Percentiles rank a stretch among this genome's conserved stretches.
phyloP scores from a whole-genome alignment of 2,888 invertebrate genomes.

The Exocentrus adspersus region DNA sequence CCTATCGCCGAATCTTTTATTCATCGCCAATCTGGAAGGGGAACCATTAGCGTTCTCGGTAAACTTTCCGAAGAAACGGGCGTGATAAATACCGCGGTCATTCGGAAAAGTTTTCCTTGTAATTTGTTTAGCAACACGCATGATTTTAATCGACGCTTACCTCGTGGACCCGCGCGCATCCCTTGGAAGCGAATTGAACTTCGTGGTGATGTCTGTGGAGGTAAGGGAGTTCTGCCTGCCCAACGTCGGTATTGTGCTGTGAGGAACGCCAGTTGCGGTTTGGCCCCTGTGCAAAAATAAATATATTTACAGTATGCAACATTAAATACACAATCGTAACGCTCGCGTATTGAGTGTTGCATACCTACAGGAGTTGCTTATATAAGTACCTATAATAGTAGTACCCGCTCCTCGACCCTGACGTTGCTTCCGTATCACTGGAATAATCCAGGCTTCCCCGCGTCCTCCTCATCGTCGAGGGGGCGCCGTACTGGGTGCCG shows the following conservation, averaged over 20 bases:
- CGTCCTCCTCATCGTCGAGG: conserved; percentile 75
- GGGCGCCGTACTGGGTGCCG: conserved; percentile 59
- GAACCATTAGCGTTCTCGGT: conserved; percentile 36
- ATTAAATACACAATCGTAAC: no score
- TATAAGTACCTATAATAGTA: conserved; percentile 71
- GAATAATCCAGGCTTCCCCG: conserved; percentile 88
- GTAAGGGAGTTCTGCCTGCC: conserved; percentile 63
- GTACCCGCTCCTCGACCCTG: conserved; percentile 79
- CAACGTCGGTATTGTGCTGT: conserved; percentile 63
- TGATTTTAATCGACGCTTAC: conserved; percentile 59
- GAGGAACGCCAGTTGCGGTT: conserved; percentile 57
- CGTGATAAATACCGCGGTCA: neutral
- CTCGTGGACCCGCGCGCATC: conserved; percentile 73
- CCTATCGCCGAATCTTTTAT: conserved; percentile 66
- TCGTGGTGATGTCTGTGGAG: conserved; percentile 71
- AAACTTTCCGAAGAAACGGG: conserved; percentile 12
- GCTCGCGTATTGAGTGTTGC: no score
- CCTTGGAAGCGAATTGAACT: conserved; percentile 79
- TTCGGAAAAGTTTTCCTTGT: neutral
- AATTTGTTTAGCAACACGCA: no score
- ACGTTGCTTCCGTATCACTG: conserved; percentile 95
- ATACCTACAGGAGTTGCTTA: neutral
- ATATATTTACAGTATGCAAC: neutral
- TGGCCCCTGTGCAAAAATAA: conserved; percentile 57
- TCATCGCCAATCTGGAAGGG: conserved; percentile 62